Conservation (phyloP, 2,113 vertebrate genomes). For the Gallinago media region DNA sequence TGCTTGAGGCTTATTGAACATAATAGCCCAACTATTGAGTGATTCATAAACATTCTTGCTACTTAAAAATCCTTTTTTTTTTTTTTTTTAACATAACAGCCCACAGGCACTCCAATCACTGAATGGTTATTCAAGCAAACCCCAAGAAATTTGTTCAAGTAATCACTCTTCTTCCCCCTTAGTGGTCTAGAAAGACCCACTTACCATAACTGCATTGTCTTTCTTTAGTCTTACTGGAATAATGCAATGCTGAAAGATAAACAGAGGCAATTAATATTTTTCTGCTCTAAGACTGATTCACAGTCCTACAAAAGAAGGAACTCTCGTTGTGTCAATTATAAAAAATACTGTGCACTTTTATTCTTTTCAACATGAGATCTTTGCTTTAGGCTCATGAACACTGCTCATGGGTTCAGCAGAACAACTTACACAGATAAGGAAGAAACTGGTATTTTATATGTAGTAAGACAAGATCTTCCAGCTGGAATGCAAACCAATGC, state of each 20-base stretch:
- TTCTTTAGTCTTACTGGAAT: constrained; percentile 48
- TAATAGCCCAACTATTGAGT: background rate
- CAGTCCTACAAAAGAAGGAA: background rate
- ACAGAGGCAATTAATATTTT: constrained; percentile 19
- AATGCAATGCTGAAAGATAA: constrained; percentile 39
- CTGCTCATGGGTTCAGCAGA: background rate
- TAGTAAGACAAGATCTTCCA: background rate
- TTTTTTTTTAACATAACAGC: background rate
- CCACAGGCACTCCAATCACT: background rate
- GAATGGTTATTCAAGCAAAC: background rate
- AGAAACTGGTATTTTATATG: background rate
- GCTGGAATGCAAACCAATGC: background rate
- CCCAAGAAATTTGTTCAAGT: background rate
- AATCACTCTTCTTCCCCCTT: background rate
- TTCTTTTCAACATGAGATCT: background rate
- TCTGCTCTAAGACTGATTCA: background rate
- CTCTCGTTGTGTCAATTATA: background rate
- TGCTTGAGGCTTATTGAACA: background rate
- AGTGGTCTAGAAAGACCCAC: constrained; percentile 7
- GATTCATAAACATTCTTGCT: background rate
- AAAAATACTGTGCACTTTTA: background rate
- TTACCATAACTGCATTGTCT: constrained; percentile 74
- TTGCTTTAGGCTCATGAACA: background rate
- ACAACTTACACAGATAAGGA: background rate
- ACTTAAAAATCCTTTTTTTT: background rate